These are phyloP conservation scores for Carcharodon carcharias DNA, from an alignment of 2,797 vertebrate genomes.

Conservation along the genomic window DNA sequence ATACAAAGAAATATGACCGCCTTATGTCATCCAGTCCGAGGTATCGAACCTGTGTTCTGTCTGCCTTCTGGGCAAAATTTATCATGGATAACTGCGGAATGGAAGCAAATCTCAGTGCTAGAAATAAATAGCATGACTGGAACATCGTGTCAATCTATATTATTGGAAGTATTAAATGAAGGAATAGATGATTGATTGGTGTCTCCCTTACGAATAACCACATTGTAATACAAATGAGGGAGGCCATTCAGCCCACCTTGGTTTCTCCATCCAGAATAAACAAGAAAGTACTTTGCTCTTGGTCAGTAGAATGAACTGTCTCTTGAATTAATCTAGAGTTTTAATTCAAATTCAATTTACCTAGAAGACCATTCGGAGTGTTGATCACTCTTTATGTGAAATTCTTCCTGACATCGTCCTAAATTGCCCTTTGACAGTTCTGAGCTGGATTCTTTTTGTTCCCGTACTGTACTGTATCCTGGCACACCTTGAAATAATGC, in stretches of 20 bases:
- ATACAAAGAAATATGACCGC: slow-evolving; percentile 94
- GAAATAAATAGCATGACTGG: not conserved
- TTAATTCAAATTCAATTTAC: not conserved
- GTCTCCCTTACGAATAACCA: not conserved
- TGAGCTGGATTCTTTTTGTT: not conserved
- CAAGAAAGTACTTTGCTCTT: not conserved
- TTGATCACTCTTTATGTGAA: not conserved
- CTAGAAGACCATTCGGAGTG: not conserved
- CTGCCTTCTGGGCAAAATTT: slow-evolving; percentile 68
- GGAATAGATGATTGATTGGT: not conserved
- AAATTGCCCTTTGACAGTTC: not conserved
- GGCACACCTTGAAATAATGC: not conserved
- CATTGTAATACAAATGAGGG: not conserved
- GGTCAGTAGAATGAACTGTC: not conserved
- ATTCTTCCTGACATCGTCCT: not conserved
- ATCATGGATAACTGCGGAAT: slow-evolving; percentile 66
- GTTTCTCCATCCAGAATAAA: not conserved
- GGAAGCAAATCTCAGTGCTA: slow-evolving; percentile 27
- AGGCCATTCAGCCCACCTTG: not conserved
- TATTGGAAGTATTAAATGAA: not conserved
- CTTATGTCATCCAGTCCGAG: slow-evolving; percentile 80
- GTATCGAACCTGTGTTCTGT: slow-evolving; percentile 73
- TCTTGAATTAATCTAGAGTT: not conserved
- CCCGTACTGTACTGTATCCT: too few relatives aligned
- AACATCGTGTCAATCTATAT: not conserved